These are phyloP conservation scores for Mermis nigrescens DNA, from an alignment of 2,888 invertebrate species.

Conservation along the genomic window DNA sequence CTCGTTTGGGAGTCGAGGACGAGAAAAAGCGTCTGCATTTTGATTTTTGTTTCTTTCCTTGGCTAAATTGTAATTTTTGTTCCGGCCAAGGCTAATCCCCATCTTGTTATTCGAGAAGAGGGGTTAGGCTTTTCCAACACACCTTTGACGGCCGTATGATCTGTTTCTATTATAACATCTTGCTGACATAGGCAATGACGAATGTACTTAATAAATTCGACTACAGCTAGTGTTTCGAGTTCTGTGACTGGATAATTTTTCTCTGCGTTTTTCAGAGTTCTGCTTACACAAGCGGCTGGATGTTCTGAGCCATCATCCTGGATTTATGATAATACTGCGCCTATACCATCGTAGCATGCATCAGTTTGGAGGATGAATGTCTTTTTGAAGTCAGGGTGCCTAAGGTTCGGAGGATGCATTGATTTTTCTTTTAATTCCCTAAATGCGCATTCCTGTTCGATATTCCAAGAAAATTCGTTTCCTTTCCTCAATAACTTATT, in stretches of 20 bases:
- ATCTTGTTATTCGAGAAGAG: background rate
- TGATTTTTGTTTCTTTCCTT: too few species aligned
- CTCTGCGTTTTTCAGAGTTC: background rate
- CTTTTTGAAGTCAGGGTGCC: conserved; percentile 2
- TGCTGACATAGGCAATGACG: background rate
- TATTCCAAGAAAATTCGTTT: background rate
- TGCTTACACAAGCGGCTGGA: background rate
- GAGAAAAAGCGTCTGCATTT: too few species aligned
- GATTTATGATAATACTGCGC: conserved; percentile 2
- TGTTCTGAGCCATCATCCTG: background rate
- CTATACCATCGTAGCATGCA: background rate
- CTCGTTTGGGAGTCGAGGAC: too few species aligned
- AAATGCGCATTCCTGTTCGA: too few species aligned
- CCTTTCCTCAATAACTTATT: background rate
- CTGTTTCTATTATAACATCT: background rate
- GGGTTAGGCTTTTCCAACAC: background rate
- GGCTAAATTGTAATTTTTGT: too few species aligned
- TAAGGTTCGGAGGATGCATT: background rate
- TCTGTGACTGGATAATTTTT: background rate
- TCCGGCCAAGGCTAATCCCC: background rate
- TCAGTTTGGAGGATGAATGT: conserved; percentile 6
- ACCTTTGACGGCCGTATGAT: background rate
- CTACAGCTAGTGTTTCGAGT: conserved; percentile 3
- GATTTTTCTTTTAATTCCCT: background rate
- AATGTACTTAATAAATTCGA: background rate